Percentiles rank a stretch among this genome's conserved stretches.
phyloP scores from a whole-genome alignment of 2,113 vertebrate species.

The Pteropus alecto region DNA sequence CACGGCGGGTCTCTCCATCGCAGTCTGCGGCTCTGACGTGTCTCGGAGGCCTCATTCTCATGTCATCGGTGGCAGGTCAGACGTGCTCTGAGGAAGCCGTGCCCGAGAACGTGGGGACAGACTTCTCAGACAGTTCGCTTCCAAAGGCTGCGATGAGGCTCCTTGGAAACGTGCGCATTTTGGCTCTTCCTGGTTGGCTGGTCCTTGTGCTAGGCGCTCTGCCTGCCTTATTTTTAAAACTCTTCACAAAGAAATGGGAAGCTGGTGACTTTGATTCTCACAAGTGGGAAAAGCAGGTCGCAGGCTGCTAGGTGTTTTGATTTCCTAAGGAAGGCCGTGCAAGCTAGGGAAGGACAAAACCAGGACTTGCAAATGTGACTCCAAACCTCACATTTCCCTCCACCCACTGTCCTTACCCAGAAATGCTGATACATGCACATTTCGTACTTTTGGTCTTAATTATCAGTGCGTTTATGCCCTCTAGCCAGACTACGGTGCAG shows the following conservation, averaged over 20 bases:
- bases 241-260: neutral
- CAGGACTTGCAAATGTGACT: neutral
- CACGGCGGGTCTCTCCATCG: fast-evolving
- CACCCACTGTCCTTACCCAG: too few relatives aligned
- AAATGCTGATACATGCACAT: fast-evolving
- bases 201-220: neutral
- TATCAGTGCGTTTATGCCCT: neutral
- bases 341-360: neutral
- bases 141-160: neutral
- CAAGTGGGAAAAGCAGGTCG: neutral
- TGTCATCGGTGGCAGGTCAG: neutral
- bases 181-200: neutral
- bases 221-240: neutral
- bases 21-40: neutral
- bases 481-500: neutral
- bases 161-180: too few relatives aligned
- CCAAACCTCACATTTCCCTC: neutral
- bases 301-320: neutral
- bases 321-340: neutral
- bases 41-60: neutral
- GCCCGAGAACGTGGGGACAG: neutral
- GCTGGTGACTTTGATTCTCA: neutral
- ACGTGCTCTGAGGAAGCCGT: neutral
- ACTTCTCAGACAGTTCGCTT: neutral
- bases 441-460: neutral